A percentile compares a stretch with the other conserved stretches of the same genome.
Evolutionary conservation across 2,797 vertebrate genomes (phyloP).

Genomic region (Trichosurus vulpecula): DNA sequence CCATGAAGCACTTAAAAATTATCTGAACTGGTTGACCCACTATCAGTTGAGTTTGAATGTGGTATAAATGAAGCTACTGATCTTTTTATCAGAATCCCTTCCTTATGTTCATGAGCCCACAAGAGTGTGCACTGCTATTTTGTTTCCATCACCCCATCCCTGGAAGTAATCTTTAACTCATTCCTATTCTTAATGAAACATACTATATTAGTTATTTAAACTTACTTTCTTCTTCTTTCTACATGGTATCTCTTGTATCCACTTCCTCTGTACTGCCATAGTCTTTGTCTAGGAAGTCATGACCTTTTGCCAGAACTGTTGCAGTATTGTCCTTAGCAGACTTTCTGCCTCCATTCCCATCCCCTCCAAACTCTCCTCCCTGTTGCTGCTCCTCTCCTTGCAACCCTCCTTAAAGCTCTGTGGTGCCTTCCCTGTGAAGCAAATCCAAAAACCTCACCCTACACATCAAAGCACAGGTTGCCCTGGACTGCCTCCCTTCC

Average conservation of each 20-base stretch:
- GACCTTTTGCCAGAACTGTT: not conserved
- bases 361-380: constrained; percentile 11
- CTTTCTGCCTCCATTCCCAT: not conserved
- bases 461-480: constrained; percentile 24
- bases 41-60: not conserved
- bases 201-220: not conserved
- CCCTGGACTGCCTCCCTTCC: constrained; percentile 48
- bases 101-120: not conserved
- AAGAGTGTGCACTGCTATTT: not conserved
- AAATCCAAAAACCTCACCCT: constrained; percentile 28
- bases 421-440: constrained; percentile 57
- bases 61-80: not conserved
- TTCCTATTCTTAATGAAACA: not conserved
- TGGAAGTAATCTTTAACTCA: not conserved
- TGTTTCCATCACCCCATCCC: not conserved
- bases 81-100: not conserved
- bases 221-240: not conserved
- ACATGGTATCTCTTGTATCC: not conserved
- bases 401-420: constrained; percentile 52
- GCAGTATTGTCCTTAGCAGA: not conserved
- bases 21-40: not conserved
- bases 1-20: not conserved
- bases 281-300: not conserved
- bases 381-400: constrained; percentile 18
- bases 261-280: not conserved